Conservation (phyloP, 2,888 invertebrate species). For the Tillus elongatus region DNA sequence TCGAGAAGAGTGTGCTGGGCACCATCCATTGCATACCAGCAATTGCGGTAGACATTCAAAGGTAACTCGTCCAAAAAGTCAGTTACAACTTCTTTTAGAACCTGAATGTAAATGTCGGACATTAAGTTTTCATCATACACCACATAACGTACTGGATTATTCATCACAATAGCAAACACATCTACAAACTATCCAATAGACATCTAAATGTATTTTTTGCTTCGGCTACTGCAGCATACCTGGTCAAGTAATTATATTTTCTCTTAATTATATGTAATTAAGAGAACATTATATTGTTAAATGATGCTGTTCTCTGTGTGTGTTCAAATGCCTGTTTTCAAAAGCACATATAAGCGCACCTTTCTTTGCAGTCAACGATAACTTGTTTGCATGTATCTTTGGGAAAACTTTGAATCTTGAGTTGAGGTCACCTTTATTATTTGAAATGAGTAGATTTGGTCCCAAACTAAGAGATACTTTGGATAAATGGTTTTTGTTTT, state of each 20-base stretch:
- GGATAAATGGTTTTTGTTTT: not conserved
- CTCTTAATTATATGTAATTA: not conserved
- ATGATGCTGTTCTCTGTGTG: constrained; percentile 6
- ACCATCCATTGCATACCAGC: too few relatives aligned
- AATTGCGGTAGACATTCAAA: too few relatives aligned
- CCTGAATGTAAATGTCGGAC: too few relatives aligned
- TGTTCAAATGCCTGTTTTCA: not conserved
- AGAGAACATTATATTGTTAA: not conserved
- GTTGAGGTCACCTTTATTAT: constrained; percentile 6
- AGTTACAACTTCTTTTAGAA: too few relatives aligned
- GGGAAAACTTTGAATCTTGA: constrained; percentile 13
- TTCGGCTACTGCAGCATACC: not conserved
- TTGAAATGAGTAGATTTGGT: not conserved
- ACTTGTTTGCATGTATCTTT: constrained; percentile 13
- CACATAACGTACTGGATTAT: too few relatives aligned
- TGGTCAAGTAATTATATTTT: not conserved
- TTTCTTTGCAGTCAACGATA: constrained; percentile 9
- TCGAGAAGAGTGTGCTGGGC: too few relatives aligned
- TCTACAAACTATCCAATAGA: constrained; percentile 5
- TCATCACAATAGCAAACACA: too few relatives aligned
- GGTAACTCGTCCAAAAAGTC: too few relatives aligned
- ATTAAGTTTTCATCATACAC: too few relatives aligned
- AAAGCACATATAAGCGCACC: constrained; percentile 6
- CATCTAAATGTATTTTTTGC: constrained; percentile 7
- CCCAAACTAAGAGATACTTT: not conserved